These are phyloP conservation scores for Polietes domitor DNA, from an alignment of 2,888 invertebrate species.

Conservation along the genomic window DNA sequence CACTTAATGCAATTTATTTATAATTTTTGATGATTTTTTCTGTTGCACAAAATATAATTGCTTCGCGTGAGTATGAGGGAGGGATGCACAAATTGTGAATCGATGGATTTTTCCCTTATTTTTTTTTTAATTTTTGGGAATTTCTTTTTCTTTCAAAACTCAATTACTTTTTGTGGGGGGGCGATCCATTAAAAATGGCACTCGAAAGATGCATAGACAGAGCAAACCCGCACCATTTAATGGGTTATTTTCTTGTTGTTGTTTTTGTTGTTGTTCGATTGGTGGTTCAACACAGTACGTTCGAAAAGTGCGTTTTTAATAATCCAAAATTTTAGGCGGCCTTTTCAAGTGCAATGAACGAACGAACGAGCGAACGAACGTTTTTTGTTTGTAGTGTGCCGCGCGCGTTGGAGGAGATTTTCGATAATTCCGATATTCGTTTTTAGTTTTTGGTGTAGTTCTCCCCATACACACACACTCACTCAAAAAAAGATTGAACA, in stretches of 20 bases:
- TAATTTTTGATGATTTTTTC: background rate
- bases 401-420: too few relatives aligned
- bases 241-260: background rate
- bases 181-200: background rate
- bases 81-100: background rate
- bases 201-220: background rate
- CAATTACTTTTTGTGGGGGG: background rate
- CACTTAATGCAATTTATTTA: constrained; percentile 32
- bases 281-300: background rate
- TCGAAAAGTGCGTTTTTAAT: background rate
- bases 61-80: too few relatives aligned
- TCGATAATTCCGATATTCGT: too few relatives aligned
- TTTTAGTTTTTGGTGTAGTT: too few relatives aligned
- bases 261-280: background rate
- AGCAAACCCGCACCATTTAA: background rate
- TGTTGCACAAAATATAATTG: background rate
- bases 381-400: background rate
- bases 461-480: too few relatives aligned
- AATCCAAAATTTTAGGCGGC: background rate
- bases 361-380: background rate
- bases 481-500: too few relatives aligned
- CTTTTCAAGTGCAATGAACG: background rate
- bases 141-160: background rate
- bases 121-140: background rate
- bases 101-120: background rate